Evolutionary conservation across 2,797 vertebrate genomes (phyloP).

Genomic region (Takifugu rubripes): DNA sequence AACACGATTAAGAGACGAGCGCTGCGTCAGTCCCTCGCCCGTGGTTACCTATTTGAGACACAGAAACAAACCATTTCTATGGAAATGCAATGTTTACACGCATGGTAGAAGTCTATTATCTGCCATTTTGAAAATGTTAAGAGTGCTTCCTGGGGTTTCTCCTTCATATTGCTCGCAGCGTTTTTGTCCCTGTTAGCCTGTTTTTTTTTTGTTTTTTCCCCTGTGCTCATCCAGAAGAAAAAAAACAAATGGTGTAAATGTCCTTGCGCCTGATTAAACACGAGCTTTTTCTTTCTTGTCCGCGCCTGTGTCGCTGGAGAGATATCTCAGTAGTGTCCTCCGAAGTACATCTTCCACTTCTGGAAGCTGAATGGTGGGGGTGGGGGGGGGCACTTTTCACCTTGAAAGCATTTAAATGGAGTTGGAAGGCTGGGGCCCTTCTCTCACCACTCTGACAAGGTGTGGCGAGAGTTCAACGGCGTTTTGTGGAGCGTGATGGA

Average conservation of each 20-base stretch:
- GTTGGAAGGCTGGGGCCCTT: slow-evolving; percentile 48
- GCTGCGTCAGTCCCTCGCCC: slow-evolving; percentile 53
- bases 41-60: slow-evolving; percentile 58
- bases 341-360: slow-evolving; percentile 49
- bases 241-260: slow-evolving; percentile 75
- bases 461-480: slow-evolving; percentile 57
- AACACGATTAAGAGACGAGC: slow-evolving; percentile 68
- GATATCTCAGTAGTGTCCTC: slow-evolving; percentile 41
- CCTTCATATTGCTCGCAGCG: slow-evolving; percentile 48
- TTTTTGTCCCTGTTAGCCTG: slow-evolving; percentile 42
- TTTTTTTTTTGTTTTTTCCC: slow-evolving; percentile 30
- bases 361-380: slow-evolving; percentile 38
- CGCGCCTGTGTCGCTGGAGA: slow-evolving; percentile 35
- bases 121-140: slow-evolving; percentile 70
- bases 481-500: slow-evolving; percentile 50
- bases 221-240: slow-evolving; percentile 58
- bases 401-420: slow-evolving; percentile 70
- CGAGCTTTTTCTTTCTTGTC: slow-evolving; percentile 39
- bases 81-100: slow-evolving; percentile 77
- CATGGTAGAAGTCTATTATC: slow-evolving; percentile 75
- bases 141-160: slow-evolving; percentile 51
- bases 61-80: slow-evolving; percentile 71
- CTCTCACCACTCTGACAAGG: slow-evolving; percentile 51
- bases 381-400: slow-evolving; percentile 50
- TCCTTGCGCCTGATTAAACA: slow-evolving; percentile 65